Evolutionary conservation across 2,888 invertebrate species (phyloP).

Genomic region (Drosophila testacea): DNA sequence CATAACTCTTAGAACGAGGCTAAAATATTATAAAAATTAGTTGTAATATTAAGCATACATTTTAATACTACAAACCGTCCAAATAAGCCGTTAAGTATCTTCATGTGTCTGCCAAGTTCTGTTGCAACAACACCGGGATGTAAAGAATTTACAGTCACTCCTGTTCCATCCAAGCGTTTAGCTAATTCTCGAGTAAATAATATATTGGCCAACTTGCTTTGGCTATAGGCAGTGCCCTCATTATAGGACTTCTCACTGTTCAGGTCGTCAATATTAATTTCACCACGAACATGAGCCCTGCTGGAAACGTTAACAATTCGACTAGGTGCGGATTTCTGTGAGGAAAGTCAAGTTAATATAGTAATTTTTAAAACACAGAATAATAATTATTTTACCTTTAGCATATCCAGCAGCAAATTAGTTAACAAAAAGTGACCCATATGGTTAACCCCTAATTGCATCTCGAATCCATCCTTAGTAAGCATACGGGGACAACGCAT

Average conservation of each 20-base stretch:
- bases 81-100: slow-evolving; percentile 3
- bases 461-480: slow-evolving; percentile 89
- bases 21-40: slow-evolving; percentile 6
- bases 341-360: neutral
- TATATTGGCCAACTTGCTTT: slow-evolving; percentile 93
- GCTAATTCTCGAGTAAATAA: slow-evolving; percentile 90
- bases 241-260: slow-evolving; percentile 89
- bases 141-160: slow-evolving; percentile 92
- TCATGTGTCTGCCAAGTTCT: slow-evolving; percentile 85
- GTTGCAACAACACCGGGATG: slow-evolving; percentile 95
- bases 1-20: slow-evolving; percentile 65
- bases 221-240: slow-evolving; percentile 87
- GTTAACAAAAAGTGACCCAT: slow-evolving; percentile 88
- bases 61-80: slow-evolving; percentile 1
- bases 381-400: slow-evolving; percentile 80
- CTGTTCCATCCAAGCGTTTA: slow-evolving; percentile 87
- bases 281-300: slow-evolving; percentile 86
- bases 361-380: neutral
- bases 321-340: slow-evolving; percentile 86
- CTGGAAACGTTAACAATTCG: slow-evolving; percentile 89
- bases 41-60: neutral
- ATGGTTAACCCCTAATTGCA: slow-evolving; percentile 90
- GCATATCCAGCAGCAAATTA: slow-evolving; percentile 87
- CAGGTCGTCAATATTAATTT: slow-evolving; percentile 87
- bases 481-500: slow-evolving; percentile 88